Percentiles rank a stretch among this genome's conserved stretches.
phyloP scores from a whole-genome alignment of 2,888 invertebrate species.

The Luperina nickerlii region DNA sequence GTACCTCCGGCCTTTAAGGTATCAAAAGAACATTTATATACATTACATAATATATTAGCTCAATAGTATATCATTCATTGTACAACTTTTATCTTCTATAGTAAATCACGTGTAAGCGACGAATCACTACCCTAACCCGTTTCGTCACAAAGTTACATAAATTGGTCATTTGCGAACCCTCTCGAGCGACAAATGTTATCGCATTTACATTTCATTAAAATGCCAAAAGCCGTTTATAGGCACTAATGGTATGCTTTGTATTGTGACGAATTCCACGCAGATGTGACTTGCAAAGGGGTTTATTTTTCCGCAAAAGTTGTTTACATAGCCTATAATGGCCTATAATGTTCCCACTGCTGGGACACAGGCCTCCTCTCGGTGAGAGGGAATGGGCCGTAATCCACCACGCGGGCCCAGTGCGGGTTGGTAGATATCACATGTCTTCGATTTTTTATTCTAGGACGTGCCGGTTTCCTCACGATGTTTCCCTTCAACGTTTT shows the following conservation, averaged over 20 bases:
- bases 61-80: no score
- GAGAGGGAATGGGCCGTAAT: neutral
- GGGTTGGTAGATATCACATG: neutral
- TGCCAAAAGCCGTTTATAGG: slow-evolving; percentile 19
- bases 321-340: neutral
- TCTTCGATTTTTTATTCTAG: no score
- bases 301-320: neutral
- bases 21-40: neutral
- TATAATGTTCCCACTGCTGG: neutral
- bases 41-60: no score
- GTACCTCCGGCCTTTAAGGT: neutral
- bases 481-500: neutral
- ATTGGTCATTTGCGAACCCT: slow-evolving; percentile 18
- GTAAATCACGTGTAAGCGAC: neutral
- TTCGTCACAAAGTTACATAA: slow-evolving; percentile 24
- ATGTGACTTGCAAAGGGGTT: slow-evolving; percentile 30
- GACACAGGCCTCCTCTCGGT: neutral
- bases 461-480: no score
- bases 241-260: slow-evolving; percentile 20
- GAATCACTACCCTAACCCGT: neutral
- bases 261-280: slow-evolving; percentile 25
- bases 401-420: neutral
- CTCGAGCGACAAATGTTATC: slow-evolving; percentile 5
- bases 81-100: no score
- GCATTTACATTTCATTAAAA: slow-evolving; percentile 44